Percentiles rank a stretch among this genome's conserved stretches.
phyloP scores from a whole-genome alignment of 1,140 invertebrate species.

The Diprion similis region DNA sequence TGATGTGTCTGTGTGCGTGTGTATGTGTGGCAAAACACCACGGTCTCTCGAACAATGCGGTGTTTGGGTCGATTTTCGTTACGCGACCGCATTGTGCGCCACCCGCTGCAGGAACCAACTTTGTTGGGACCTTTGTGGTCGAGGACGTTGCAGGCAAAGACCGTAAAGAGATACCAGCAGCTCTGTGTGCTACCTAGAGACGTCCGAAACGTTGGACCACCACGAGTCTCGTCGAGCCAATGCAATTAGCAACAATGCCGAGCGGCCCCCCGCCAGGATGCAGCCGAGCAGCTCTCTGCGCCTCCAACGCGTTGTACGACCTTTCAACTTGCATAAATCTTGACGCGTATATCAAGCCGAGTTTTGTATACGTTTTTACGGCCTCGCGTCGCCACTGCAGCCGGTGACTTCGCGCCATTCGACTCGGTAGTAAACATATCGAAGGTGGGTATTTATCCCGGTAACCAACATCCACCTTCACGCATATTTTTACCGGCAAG shows the following conservation, averaged over 20 bases:
- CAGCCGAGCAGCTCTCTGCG: background rate
- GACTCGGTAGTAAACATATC: slow-evolving; percentile 7
- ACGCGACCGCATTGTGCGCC: background rate
- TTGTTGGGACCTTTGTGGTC: slow-evolving; percentile 2
- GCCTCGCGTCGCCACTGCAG: background rate
- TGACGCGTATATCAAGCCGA: background rate
- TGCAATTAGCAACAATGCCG: slow-evolving; percentile 41
- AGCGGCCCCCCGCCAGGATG: slow-evolving; percentile 29
- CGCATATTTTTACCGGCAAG: no score
- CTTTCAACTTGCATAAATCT: slow-evolving; percentile 36
- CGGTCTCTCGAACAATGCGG: background rate
- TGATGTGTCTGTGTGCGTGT: background rate
- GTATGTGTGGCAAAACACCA: background rate
- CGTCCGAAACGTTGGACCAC: slow-evolving; percentile 25
- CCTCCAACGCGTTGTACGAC: background rate
- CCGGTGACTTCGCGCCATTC: background rate
- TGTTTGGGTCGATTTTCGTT: background rate
- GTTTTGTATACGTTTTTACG: background rate
- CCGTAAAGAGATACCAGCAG: background rate
- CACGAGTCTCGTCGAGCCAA: slow-evolving; percentile 19
- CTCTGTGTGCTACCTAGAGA: background rate
- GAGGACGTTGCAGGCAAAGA: background rate
- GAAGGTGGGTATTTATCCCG: background rate
- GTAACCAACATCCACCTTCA: background rate
- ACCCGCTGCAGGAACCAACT: slow-evolving; percentile 6